Evolutionary conservation across 2,113 vertebrate species (phyloP), one percentile per base, ranked within the genome.

Genomic region (Baryphthengus martii): DNA sequence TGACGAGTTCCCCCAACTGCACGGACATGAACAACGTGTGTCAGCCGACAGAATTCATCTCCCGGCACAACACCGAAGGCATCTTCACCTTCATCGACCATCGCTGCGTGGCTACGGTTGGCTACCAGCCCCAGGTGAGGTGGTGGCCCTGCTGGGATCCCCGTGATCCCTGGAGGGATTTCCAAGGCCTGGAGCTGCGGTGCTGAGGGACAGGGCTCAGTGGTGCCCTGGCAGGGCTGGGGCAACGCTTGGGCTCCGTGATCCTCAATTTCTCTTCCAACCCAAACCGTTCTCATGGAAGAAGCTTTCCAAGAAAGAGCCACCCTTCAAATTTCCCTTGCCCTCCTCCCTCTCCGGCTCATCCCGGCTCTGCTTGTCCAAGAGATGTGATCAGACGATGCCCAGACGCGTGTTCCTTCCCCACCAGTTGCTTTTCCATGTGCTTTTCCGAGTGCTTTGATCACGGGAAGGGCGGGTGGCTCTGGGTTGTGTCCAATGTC

Each of bases 21-120:
- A 98, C 98, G 9, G 99, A 98, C 96, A 97, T 99, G 76, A 99
- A 97, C 96, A 99, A 96, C 2, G 93, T 99, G 44, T 99, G 98
- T 44, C 98, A 99, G 71, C 99, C 99, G 2, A 98, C 98, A 6
- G 99, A 99, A 83, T 99, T 99, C 97, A 99, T 99, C 95, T 99
- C 99, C 52, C 97, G 99, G 6, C 99, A 99, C 96, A 99, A 98
- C 97, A 98, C 98, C 12, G 98, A 99, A 5, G 98, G 99, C 3
- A 88, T 98, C 23, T 99, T 99, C 97, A 99, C 99, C 58, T 99
- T 99, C 52, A 98, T 99, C 31, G 99, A 99, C 92, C 99, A 99
- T 88, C 99, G 99, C 37, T 99, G 99, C 24, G 88, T 99, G 89
- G 98, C 98, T 9, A 99, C 99, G 0, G 98, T 99, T 3, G 99